Percentiles rank a stretch among this genome's conserved stretches.
phyloP scores from a whole-genome alignment of 1,140 invertebrate species.

The Eurosta solidaginis region DNA sequence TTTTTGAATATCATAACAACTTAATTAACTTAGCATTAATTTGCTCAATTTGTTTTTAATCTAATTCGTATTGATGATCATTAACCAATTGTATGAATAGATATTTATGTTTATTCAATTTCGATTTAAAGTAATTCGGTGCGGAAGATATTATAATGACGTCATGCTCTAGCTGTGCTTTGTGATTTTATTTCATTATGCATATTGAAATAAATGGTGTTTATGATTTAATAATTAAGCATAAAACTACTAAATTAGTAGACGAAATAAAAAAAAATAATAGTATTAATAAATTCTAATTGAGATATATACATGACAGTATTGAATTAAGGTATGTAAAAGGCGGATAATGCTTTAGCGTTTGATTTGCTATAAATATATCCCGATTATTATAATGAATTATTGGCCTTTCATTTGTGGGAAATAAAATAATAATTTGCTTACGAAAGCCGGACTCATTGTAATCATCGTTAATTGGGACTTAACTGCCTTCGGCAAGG shows the following conservation, averaged over 20 bases:
- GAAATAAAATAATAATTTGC: too few species aligned
- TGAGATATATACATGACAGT: too few species aligned
- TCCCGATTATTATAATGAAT: too few species aligned
- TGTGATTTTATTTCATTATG: neutral
- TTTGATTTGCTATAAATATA: too few species aligned
- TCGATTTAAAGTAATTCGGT: neutral
- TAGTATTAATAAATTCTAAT: too few species aligned
- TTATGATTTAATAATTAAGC: slow-evolving; percentile 10
- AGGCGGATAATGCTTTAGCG: too few species aligned
- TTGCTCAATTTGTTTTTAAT: neutral
- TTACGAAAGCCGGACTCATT: too few species aligned
- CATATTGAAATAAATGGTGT: neutral
- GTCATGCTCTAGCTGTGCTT: neutral
- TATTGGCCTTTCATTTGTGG: too few species aligned
- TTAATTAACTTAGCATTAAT: neutral
- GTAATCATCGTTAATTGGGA: too few species aligned
- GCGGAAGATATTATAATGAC: neutral
- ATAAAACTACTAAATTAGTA: neutral
- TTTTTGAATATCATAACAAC: too few species aligned
- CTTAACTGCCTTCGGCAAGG: too few species aligned
- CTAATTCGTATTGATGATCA: slow-evolving; percentile 5
- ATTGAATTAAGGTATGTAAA: too few species aligned
- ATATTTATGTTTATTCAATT: neutral
- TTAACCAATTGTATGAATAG: neutral
- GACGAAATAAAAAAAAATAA: neutral